These are phyloP conservation scores for Trissolcus basalis DNA, from an alignment of 1,140 invertebrate species.

Conservation along the genomic window DNA sequence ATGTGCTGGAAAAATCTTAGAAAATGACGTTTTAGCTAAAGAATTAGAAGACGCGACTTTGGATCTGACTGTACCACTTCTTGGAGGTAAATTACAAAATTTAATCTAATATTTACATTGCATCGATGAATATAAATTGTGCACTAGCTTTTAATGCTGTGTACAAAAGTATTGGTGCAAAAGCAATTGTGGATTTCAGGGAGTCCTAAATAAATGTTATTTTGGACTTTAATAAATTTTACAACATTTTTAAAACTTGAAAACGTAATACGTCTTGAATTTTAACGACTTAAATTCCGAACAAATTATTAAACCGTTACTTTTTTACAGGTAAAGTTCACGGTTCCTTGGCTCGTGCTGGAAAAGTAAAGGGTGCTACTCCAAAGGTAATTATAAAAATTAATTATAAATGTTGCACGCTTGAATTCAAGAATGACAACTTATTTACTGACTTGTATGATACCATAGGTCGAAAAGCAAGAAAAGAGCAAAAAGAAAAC, in stretches of 20 bases:
- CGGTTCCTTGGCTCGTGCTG: slow-evolving; percentile 99
- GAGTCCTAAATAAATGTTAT: no score
- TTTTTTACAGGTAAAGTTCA: slow-evolving; percentile 90
- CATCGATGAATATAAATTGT: no score
- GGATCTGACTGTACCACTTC: slow-evolving; percentile 87
- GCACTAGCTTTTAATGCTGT: no score
- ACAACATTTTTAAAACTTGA: slow-evolving; percentile 1
- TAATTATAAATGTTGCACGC: background rate
- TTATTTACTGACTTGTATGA: background rate
- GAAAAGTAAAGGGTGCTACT: slow-evolving; percentile 99
- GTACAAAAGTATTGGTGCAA: no score
- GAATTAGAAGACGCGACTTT: slow-evolving; percentile 81
- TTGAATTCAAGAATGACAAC: background rate
- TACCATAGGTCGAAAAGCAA: slow-evolving; percentile 91
- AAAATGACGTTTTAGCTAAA: slow-evolving; percentile 82
- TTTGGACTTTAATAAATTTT: slow-evolving; percentile 6
- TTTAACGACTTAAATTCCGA: no score
- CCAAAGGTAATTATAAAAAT: slow-evolving; percentile 84
- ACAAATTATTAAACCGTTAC: background rate
- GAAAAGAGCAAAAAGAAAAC: slow-evolving; percentile 99
- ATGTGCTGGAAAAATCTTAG: slow-evolving; percentile 83
- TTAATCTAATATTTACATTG: no score
- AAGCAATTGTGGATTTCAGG: no score
- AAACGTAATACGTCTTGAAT: no score
- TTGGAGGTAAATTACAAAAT: slow-evolving; percentile 82